Conservation (phyloP, 2,113 vertebrate genomes). For the Jacana jacana region DNA sequence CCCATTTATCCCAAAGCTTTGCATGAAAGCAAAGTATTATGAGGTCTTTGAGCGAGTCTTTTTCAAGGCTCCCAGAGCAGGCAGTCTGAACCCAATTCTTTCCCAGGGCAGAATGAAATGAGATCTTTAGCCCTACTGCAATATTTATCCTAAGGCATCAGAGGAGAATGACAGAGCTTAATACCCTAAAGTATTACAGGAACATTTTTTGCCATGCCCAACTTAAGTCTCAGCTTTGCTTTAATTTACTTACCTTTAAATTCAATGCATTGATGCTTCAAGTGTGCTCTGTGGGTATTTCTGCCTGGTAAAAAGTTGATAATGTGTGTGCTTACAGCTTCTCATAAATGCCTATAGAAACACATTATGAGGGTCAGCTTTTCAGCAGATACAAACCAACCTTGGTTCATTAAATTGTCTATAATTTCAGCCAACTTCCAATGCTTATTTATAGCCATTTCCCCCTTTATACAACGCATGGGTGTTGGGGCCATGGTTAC, state of each 20-base stretch:
- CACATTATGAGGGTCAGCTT: neutral
- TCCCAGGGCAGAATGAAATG: neutral
- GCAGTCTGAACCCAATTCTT: neutral
- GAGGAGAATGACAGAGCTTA: neutral
- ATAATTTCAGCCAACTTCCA: neutral
- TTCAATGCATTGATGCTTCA: neutral
- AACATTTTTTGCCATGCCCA: neutral
- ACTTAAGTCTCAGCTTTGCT: neutral
- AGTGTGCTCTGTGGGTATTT: neutral
- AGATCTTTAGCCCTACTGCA: neutral
- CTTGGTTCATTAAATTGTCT: neutral
- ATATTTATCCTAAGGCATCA: neutral
- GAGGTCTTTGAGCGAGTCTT: neutral
- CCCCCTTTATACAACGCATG: neutral
- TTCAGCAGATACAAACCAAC: neutral
- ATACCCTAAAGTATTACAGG: neutral
- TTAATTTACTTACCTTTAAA: slow-evolving; percentile 5
- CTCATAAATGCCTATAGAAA: neutral
- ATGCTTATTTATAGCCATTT: neutral
- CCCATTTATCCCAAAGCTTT: slow-evolving; percentile 7
- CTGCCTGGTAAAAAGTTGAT: neutral
- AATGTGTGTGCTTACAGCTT: neutral
- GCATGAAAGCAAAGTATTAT: neutral
- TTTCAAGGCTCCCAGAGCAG: neutral
- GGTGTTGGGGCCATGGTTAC: neutral